These are phyloP conservation scores for Ornithoptera alexandrae DNA, from an alignment of 2,888 invertebrate genomes.

Conservation along the genomic window DNA sequence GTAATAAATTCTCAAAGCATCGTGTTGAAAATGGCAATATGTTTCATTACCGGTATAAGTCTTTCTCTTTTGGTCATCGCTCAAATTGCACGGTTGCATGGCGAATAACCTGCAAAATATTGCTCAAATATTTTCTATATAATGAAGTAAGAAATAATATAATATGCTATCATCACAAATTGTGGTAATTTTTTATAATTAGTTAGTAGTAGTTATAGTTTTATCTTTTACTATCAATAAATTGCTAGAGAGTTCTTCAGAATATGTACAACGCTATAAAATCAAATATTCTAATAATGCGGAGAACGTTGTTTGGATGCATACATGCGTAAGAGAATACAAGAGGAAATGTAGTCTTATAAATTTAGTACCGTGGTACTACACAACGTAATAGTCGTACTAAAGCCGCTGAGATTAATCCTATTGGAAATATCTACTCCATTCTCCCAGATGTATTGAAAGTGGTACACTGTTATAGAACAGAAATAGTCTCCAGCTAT, in stretches of 20 bases:
- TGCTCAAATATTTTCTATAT: too few relatives aligned
- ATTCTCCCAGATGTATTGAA: conserved; percentile 4
- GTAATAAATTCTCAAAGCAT: too few relatives aligned
- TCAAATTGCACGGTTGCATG: too few relatives aligned
- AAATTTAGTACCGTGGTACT: conserved; percentile 19
- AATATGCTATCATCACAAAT: too few relatives aligned
- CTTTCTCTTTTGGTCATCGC: too few relatives aligned
- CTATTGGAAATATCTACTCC: conserved; percentile 16
- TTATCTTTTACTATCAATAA: not conserved
- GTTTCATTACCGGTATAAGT: too few relatives aligned
- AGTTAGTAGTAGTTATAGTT: too few relatives aligned
- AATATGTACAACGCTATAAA: not conserved
- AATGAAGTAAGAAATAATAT: too few relatives aligned
- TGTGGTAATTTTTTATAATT: too few relatives aligned
- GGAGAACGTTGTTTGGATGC: conserved; percentile 2
- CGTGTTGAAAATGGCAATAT: too few relatives aligned
- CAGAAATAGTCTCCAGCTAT: conserved; percentile 1
- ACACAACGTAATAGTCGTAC: conserved; percentile 14
- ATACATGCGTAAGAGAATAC: conserved; percentile 8
- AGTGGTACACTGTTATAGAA: conserved; percentile 9
- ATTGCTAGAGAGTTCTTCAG: not conserved
- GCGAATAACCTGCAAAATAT: too few relatives aligned
- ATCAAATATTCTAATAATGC: not conserved
- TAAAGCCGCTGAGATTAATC: conserved; percentile 16
- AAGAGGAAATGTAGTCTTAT: conserved; percentile 9